These are phyloP conservation scores for Naso thynnoides DNA, from an alignment of 2,797 vertebrate genomes.

Conservation along the genomic window DNA sequence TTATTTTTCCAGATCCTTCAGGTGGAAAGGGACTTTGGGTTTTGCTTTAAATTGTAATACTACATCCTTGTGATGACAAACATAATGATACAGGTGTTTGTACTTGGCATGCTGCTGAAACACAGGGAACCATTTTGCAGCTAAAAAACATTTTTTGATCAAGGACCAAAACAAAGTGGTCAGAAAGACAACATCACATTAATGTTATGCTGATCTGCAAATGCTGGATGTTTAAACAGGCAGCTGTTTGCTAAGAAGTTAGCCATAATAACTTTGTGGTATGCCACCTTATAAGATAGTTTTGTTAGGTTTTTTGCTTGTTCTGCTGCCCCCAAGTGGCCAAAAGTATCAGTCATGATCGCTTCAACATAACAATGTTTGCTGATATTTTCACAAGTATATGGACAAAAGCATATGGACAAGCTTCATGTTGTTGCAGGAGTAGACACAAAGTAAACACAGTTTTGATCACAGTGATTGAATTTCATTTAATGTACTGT, in stretches of 20 bases:
- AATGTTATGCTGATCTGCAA: background rate
- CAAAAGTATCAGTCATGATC: background rate
- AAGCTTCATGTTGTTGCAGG: background rate
- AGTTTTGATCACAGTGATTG: background rate
- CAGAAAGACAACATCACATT: background rate
- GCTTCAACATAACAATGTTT: background rate
- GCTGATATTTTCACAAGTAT: background rate
- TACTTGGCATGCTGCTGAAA: background rate
- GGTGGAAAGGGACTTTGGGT: background rate
- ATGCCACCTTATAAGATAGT: background rate
- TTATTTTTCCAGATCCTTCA: background rate
- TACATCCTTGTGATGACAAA: background rate
- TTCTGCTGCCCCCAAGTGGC: conserved; percentile 49
- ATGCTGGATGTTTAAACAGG: background rate
- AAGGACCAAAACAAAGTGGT: background rate
- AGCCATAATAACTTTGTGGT: background rate
- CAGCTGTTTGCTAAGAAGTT: background rate
- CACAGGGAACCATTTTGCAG: background rate
- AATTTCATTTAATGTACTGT: background rate
- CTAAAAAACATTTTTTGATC: background rate
- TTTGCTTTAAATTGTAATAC: background rate
- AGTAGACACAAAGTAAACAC: background rate
- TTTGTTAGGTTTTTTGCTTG: background rate
- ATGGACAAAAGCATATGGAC: background rate
- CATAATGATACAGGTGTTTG: background rate